phyloP scores from a whole-genome alignment of 2,797 vertebrate genomes.

The Galago senegalensis region DNA sequence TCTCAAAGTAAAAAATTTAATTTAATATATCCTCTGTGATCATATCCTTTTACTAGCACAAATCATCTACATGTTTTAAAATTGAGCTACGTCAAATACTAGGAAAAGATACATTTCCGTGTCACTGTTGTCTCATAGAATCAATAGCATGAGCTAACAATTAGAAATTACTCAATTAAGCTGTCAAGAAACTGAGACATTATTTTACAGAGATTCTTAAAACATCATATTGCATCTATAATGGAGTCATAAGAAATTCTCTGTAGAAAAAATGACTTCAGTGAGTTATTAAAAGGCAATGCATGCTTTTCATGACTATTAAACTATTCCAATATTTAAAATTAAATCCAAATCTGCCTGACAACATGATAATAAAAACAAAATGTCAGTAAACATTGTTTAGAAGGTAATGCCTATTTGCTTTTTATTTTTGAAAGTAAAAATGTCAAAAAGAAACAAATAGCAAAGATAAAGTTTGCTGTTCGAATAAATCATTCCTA shows the following conservation, averaged over 20 bases:
- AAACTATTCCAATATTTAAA: background rate
- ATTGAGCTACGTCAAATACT: slow-evolving; percentile 73
- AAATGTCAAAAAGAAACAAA: background rate
- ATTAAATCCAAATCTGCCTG: background rate
- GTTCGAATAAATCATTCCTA: background rate
- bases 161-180: fast-evolving
- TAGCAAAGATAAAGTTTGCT: background rate
- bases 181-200: background rate
- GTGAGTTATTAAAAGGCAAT: background rate
- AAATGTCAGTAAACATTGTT: background rate
- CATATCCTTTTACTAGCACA: slow-evolving; percentile 74
- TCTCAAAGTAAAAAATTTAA: slow-evolving; percentile 88
- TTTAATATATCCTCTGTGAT: slow-evolving; percentile 77
- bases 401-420: background rate
- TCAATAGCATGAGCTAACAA: background rate
- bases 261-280: background rate
- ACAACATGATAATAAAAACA: background rate
- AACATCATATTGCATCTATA: background rate
- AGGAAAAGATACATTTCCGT: slow-evolving; percentile 61
- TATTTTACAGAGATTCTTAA: fast-evolving
- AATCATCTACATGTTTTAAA: slow-evolving; percentile 83
- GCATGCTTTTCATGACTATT: background rate
- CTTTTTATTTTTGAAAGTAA: background rate
- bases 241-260: background rate
- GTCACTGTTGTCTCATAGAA: fast-evolving